Percentiles rank a stretch among this genome's conserved stretches.
Evolutionary conservation across 1,140 invertebrate species (phyloP).

Genomic region (Himalopsyche phryganea): DNA sequence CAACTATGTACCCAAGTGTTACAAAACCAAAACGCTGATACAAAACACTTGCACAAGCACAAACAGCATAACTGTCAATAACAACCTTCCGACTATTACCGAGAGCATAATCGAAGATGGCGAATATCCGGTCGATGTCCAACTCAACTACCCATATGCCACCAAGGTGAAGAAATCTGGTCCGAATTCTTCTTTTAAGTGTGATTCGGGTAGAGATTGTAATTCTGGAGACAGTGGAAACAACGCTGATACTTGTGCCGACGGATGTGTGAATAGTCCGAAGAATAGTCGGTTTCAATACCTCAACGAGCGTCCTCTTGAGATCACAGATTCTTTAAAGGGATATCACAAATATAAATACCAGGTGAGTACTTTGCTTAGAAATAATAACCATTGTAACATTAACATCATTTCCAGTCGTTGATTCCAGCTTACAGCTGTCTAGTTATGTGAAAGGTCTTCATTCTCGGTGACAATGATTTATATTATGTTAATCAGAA

Average conservation of each 20-base stretch:
- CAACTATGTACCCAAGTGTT: not conserved
- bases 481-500: too few species aligned
- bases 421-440: not conserved
- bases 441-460: not conserved
- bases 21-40: not conserved
- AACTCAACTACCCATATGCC: conserved; percentile 10
- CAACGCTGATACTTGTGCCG: conserved; percentile 6
- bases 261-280: conserved; percentile 11
- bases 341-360: conserved; percentile 27
- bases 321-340: conserved; percentile 25
- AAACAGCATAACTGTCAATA: conserved; percentile 9
- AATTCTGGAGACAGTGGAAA: conserved; percentile 8
- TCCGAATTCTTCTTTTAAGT: conserved; percentile 16
- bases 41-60: not conserved
- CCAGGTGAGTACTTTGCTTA: conserved; percentile 22
- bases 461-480: too few species aligned
- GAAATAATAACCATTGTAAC: not conserved
- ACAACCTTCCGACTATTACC: conserved; percentile 29
- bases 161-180: conserved; percentile 19
- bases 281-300: conserved; percentile 27
- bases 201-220: conserved; percentile 1
- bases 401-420: not conserved
- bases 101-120: conserved; percentile 26
- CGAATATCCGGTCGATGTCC: conserved; percentile 30
- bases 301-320: conserved; percentile 16